Evolutionary conservation across 2,888 invertebrate genomes (phyloP), one percentile per base, ranked within the genome.

Genomic region (Scrobipalpa costella): DNA sequence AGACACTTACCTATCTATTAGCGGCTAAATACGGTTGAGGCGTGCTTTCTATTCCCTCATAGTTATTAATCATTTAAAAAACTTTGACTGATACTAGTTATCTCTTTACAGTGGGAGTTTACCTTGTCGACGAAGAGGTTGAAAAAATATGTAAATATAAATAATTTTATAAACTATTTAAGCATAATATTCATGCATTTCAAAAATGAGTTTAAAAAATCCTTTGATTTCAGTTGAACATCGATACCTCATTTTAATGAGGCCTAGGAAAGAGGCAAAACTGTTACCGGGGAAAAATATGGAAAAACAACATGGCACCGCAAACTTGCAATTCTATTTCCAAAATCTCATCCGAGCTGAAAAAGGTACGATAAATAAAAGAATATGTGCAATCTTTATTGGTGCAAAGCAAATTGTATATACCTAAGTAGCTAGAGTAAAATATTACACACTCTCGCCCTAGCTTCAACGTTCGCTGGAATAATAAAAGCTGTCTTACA

Each of bases 71-170:
- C n/a, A n/a, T n/a, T n/a, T n/a, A n/a, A n/a, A n/a, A n/a, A n/a
- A n/a, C n/a, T n/a, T n/a, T n/a, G n/a, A 3, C 27, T 27, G 27
- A 27, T 27, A 3, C 27, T 2, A 27, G 27, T 27, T 49, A 19
- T 49, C 19, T 55, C 2, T 34, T 62, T 62, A n/a, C 59, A 64
- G 66, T 64, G n/a, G 63, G 63, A 11, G 44, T 64, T n/a, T 58
- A 13, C 19, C n/a, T 64, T n/a, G 21, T 63, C 11, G 66, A 66
- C 9, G 66, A 66, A 64, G 63, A 66, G 55, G 64, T 65, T 40
- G 71, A 73, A 67, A 40, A 71, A 8, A 2, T 15, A 33, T 15
- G 78, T 78, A 63, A 74, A 75, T 69, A 33, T 13, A 27, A 60
- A 13, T 33, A 57, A 17, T 36, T 15, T 44, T 15, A 44, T 5